Base-by-base conservation (phyloP, 2,797 vertebrate species). In the Myoxocephalus aenaeus region DNA sequence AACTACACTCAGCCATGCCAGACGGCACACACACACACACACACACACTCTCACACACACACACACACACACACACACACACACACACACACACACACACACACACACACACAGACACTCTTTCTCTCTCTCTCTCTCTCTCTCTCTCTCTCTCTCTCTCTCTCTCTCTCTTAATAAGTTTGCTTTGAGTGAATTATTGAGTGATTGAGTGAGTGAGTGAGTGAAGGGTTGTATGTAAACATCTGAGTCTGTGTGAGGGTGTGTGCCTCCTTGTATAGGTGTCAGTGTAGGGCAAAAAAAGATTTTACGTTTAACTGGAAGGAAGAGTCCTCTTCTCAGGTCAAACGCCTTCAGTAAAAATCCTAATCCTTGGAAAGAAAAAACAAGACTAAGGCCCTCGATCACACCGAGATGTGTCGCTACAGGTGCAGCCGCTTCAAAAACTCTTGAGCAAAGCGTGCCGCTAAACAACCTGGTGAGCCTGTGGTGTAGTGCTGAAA, bases 1-100 rank as follows among this genome's bases (percentile, higher is more conserved):
- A 86, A 90, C 87, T 87, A 75, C 74, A 70, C 83, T 86, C 78
- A 85, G 85, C 84, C 82, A 82, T 71, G 75, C 87, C 91, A 93
- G 90, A 92, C 79, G 22, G 22, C 73, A 34, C 56, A 50, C 75
- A 42, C 57, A 54, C 11, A 50, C 10, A 14, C 56, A 50, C 75
- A 42, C 57, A 54, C 11, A 50, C 11, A 14, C 25, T 27, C 25
- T 22, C 75, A 42, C 57, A 54, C 11, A 50, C 10, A 14, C 56
- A 50, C 75, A 42, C 57, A 54, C 11, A 50, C 11, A 14, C 73
- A 34, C 56, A 50, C 75, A 42, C 57, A 54, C 11, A 50, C 10
- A 14, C 56, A 50, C 75, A 42, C 57, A 54, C 11, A 50, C 11
- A 14, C 25, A 1, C 25, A 17, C 73, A 34, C 56, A 50, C 75